Conservation (phyloP, 2,797 vertebrate species). For the Enteromius viviparus region DNA sequence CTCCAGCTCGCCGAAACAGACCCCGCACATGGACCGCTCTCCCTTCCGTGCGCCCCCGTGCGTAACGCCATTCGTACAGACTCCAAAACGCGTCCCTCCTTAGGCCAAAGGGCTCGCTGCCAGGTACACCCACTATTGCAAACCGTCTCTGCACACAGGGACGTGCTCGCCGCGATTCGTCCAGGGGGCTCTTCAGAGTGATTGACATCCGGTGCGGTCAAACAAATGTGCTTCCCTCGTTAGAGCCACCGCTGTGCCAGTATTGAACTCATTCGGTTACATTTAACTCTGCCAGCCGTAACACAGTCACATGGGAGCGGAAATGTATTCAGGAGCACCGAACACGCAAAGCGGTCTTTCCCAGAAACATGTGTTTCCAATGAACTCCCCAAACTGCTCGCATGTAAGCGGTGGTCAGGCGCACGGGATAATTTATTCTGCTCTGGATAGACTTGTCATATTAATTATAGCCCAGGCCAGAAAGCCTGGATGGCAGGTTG, state of each 20-base stretch:
- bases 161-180: constrained; percentile 42
- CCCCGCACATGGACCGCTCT: constrained; percentile 32
- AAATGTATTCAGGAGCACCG: constrained; percentile 77
- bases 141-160: constrained; percentile 28
- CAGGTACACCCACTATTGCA: constrained; percentile 37
- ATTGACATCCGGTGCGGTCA: constrained; percentile 20
- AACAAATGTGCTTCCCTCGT: constrained; percentile 29
- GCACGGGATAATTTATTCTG: constrained; percentile 67
- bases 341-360: constrained; percentile 64
- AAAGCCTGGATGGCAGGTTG: constrained; percentile 54
- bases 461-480: constrained; percentile 61
- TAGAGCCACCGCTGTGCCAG: constrained; percentile 39
- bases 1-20: constrained; percentile 30
- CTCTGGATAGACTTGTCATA: constrained; percentile 61
- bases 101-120: constrained; percentile 46
- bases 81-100: constrained; percentile 52
- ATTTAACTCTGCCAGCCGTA: constrained; percentile 50
- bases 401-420: constrained; percentile 69
- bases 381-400: constrained; percentile 61
- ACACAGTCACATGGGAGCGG: constrained; percentile 61
- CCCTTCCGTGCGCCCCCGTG: constrained; percentile 39
- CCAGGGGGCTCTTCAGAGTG: constrained; percentile 25
- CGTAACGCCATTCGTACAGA: constrained; percentile 42
- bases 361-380: constrained; percentile 75
- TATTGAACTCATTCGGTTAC: constrained; percentile 49